Percentiles rank a stretch among this genome's conserved stretches.
phyloP scores from a whole-genome alignment of 2,797 vertebrate species.

The Craterocephalus amniculus region DNA sequence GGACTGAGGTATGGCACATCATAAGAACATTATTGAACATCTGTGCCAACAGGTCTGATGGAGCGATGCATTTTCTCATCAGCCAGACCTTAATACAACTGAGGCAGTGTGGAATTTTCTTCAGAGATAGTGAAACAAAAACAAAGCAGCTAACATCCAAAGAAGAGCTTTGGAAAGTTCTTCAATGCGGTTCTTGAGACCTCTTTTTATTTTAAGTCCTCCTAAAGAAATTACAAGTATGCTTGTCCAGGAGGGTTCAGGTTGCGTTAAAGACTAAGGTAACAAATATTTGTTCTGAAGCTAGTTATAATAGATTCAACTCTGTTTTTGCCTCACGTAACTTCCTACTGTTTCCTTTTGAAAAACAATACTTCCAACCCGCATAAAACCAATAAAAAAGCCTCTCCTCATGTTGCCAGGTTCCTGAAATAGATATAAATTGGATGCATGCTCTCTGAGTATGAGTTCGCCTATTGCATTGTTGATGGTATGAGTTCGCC shows the following conservation, averaged over 20 bases:
- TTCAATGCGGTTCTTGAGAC: not conserved
- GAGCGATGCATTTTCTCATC: not conserved
- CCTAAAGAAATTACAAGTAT: not conserved
- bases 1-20: not conserved
- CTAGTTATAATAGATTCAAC: not conserved
- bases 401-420: not conserved
- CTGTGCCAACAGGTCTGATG: not conserved
- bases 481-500: no score
- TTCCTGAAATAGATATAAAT: not conserved
- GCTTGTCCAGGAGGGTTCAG: not conserved
- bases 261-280: no score
- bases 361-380: not conserved
- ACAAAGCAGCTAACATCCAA: not conserved
- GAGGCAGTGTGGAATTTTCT: not conserved
- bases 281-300: not conserved
- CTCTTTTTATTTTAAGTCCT: not conserved
- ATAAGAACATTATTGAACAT: not conserved
- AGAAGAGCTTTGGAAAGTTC: not conserved
- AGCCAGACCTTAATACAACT: not conserved
- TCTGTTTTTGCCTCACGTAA: not conserved
- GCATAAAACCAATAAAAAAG: conserved; percentile 3
- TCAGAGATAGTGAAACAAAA: not conserved
- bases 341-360: not conserved
- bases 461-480: no score
- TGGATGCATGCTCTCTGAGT: conserved; percentile 8